Conservation (phyloP, 1,140 invertebrate species). For the Archegozetes longisetosus region DNA sequence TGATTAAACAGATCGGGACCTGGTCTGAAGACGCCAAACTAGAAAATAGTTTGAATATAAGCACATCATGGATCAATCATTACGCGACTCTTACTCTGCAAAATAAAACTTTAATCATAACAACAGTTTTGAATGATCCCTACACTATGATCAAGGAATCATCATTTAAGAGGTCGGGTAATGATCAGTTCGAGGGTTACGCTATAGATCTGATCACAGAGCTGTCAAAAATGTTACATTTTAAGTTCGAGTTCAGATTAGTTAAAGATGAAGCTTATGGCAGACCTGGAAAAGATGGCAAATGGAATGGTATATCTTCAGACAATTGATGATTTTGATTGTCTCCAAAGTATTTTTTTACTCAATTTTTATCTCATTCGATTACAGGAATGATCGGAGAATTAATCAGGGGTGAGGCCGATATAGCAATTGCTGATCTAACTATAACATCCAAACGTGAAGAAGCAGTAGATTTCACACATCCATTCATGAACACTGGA, state of each 20-base stretch:
- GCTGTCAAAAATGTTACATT: slow-evolving; percentile 57
- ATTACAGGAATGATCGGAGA: slow-evolving; percentile 27
- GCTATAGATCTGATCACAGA: slow-evolving; percentile 30
- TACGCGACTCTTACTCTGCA: slow-evolving; percentile 35
- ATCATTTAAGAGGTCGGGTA: slow-evolving; percentile 44
- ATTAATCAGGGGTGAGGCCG: slow-evolving; percentile 40
- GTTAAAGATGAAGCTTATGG: slow-evolving; percentile 33
- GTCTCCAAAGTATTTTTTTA: no score
- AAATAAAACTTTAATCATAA: slow-evolving; percentile 79
- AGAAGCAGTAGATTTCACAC: slow-evolving; percentile 81
- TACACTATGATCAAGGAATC: slow-evolving; percentile 23
- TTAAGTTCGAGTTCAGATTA: slow-evolving; percentile 48
- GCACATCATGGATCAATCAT: not conserved
- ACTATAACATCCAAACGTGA: slow-evolving; percentile 82
- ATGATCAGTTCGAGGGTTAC: slow-evolving; percentile 76
- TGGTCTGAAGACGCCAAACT: not conserved
- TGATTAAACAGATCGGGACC: slow-evolving; percentile 8
- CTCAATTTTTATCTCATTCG: no score
- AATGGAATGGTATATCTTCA: slow-evolving; percentile 38
- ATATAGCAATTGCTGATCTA: slow-evolving; percentile 77
- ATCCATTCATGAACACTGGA: slow-evolving; percentile 87
- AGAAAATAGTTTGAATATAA: slow-evolving; percentile 8
- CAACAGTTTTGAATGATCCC: slow-evolving; percentile 49
- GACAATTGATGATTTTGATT: slow-evolving; percentile 69
- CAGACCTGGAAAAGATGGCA: slow-evolving; percentile 24